Evolutionary conservation across 2,797 vertebrate species (phyloP), one percentile per base, ranked within the genome.

Genomic region (Chloroceryle amazona): DNA sequence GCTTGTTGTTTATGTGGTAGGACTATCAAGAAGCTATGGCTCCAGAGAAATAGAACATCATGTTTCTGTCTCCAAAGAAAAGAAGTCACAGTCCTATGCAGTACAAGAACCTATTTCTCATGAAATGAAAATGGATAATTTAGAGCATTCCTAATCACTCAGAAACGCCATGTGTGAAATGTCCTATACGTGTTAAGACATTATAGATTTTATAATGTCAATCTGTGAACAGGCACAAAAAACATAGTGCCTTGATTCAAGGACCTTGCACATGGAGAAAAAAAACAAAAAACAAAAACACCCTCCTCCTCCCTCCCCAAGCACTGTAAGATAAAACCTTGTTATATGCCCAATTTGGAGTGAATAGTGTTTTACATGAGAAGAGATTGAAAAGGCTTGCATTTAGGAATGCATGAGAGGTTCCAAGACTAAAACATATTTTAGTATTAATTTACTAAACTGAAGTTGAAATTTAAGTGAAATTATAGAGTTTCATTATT

Each of bases 41-140:
- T 90, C 33, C 31, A 86, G 61, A 95, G 81, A 84, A 96, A 66
- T 47, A 75, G 62, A 91, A 79, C 4, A 1, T 78, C 49, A 52
- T 95, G 80, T 63, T 90, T 95, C 88, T 96, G 93, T 79, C 62
- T 89, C 23, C 66, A 54, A 90, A 93, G 66, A 91, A 91, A 49
- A 85, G 41, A 47, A 70, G 85, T 62, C 76, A 84, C 44, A 93
- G 70, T 84, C 66, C 60, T 93, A 90, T 93, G 55, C 89, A 76
- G 70, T 76, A 47, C 33, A 70, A 47, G 55, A 91, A 70, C 10
- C 73, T 93, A 73, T 86, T 90, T 79, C 73, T 86, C 55, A 82
- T 54, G 23, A 88, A 84, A 93, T 70, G 76, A 91, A 95, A 96
- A 95, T 60, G 55, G 78, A 52, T 94, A 94, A 95, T 90, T 96